phyloP scores from a whole-genome alignment of 2,888 invertebrate genomes.

The Latheticus oryzae region DNA sequence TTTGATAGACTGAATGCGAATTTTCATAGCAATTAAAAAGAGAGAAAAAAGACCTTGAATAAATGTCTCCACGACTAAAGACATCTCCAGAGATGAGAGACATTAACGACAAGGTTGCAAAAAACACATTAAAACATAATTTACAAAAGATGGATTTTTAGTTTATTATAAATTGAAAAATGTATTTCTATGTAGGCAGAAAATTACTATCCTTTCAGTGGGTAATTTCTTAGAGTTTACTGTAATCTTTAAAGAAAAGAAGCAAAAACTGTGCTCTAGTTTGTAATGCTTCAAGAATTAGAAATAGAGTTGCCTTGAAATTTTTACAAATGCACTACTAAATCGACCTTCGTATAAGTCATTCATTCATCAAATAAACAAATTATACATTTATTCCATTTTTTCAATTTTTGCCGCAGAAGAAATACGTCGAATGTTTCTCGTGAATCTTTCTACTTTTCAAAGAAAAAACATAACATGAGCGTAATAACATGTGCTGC shows the following conservation, averaged over 20 bases:
- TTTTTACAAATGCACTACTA: conserved; percentile 31
- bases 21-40: conserved; percentile 15
- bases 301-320: conserved; percentile 28
- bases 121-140: conserved; percentile 33
- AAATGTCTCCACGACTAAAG: conserved; percentile 16
- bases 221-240: no score
- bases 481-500: no score
- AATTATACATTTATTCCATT: no score
- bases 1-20: conserved; percentile 5
- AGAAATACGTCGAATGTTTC: no score
- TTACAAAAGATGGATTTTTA: conserved; percentile 14
- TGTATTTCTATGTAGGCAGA: neutral
- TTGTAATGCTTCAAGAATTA: conserved; percentile 17
- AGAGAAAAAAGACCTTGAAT: conserved; percentile 14
- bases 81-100: conserved; percentile 10
- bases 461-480: no score
- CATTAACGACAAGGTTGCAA: conserved; percentile 27
- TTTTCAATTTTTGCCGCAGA: no score
- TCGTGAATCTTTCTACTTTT: no score
- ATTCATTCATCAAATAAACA: conserved; percentile 34
- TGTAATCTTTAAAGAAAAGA: conserved; percentile 2
- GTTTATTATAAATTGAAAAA: conserved; percentile 21
- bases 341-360: conserved; percentile 22
- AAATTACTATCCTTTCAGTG: no score
- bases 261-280: conserved; percentile 11